Conservation (phyloP, 2,888 invertebrate genomes). For the Tipula vernalis region DNA sequence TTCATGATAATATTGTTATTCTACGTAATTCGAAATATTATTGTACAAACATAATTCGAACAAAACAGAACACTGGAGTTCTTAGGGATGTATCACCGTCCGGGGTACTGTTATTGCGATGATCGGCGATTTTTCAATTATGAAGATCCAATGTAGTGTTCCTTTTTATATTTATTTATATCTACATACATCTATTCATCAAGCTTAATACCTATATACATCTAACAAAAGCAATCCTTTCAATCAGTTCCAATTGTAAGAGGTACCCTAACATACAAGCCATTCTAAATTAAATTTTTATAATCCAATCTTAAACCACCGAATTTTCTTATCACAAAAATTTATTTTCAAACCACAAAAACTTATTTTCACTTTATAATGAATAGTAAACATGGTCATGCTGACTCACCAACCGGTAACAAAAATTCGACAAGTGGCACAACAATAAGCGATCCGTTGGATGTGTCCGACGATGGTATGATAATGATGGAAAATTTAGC, state of each 20-base stretch:
- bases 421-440: not conserved
- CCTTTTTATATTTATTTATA: not conserved
- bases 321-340: not conserved
- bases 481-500: conserved; percentile 12
- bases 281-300: not conserved
- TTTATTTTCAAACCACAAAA: not conserved
- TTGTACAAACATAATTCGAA: not conserved
- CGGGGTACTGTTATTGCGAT: conserved; percentile 9
- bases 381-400: not conserved
- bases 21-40: too few species aligned
- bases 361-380: not conserved
- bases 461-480: not conserved
- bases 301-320: not conserved
- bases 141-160: conserved; percentile 17
- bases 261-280: not conserved
- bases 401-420: not conserved
- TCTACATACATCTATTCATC: not conserved
- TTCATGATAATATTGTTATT: not conserved
- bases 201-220: not conserved
- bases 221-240: not conserved
- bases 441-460: not conserved
- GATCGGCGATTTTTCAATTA: conserved; percentile 15
- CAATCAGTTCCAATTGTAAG: not conserved
- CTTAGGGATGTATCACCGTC: conserved; percentile 13
- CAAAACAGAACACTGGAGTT: conserved; percentile 10